These are phyloP conservation scores for Tragelaphus strepsiceros DNA, from an alignment of 2,113 vertebrate species.

Conservation along the genomic window DNA sequence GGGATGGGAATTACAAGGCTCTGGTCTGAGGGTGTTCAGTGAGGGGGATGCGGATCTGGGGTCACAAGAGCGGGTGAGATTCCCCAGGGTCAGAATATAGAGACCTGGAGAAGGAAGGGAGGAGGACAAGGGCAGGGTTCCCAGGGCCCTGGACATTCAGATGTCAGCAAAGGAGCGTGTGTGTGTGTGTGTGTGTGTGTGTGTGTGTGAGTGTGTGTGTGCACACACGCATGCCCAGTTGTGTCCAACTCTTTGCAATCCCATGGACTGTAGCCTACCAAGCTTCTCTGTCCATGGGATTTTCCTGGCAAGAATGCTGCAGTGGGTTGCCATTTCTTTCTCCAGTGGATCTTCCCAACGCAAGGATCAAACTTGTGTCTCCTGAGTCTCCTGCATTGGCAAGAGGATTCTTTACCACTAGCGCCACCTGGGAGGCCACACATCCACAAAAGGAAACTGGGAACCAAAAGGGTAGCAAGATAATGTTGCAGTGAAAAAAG, in stretches of 20 bases:
- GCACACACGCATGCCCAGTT: fast-evolving
- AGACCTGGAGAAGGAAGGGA: neutral
- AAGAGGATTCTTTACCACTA: neutral
- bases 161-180: neutral
- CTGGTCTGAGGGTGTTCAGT: neutral
- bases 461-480: neutral
- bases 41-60: fast-evolving
- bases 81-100: neutral
- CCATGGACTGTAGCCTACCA: neutral
- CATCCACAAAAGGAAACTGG: neutral
- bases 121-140: neutral
- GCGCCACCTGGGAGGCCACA: neutral
- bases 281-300: neutral
- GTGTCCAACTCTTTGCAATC: neutral
- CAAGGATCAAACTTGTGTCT: neutral
- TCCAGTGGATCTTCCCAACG: neutral
- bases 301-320: neutral
- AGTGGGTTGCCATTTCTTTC: neutral
- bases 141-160: neutral
- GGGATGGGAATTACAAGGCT: neutral
- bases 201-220: too few relatives aligned
- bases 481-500: neutral
- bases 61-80: fast-evolving
- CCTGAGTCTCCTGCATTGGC: neutral
- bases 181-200: too few relatives aligned